These are phyloP conservation scores for Onychostruthus taczanowskii DNA, from an alignment of 2,113 vertebrate genomes.

Conservation along the genomic window DNA sequence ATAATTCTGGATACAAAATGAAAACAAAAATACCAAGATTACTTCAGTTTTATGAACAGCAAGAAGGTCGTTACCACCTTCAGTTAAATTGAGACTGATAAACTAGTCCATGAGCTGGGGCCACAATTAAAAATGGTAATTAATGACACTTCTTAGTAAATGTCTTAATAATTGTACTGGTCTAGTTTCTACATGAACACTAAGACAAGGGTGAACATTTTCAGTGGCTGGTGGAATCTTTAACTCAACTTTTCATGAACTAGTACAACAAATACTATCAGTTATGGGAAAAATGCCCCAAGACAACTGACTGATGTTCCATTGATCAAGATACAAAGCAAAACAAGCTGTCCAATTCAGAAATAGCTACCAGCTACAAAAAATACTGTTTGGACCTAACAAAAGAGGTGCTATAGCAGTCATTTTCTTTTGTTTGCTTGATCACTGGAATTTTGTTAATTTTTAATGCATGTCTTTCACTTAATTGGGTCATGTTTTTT, in stretches of 20 bases:
- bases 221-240: conserved; percentile 49
- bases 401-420: conserved; percentile 15
- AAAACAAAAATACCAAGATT: neutral
- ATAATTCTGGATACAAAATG: neutral
- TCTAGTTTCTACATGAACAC: conserved; percentile 50
- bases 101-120: neutral
- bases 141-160: neutral
- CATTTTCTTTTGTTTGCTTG: conserved; percentile 72
- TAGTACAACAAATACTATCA: conserved; percentile 25
- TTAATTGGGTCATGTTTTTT: conserved; percentile 83
- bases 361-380: neutral
- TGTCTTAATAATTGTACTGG: conserved; percentile 72
- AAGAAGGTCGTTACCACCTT: conserved; percentile 1
- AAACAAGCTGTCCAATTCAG: conserved; percentile 34
- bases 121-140: neutral
- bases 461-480: conserved; percentile 79
- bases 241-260: conserved; percentile 2
- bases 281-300: neutral
- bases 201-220: conserved; percentile 22
- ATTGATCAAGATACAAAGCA: conserved; percentile 63
- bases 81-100: neutral
- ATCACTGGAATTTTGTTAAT: conserved; percentile 74
- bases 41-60: neutral
- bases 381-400: conserved; percentile 29
- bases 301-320: conserved; percentile 31